These are phyloP conservation scores for Ictalurus punctatus DNA, from an alignment of 2,113 vertebrate species.

Conservation along the genomic window DNA sequence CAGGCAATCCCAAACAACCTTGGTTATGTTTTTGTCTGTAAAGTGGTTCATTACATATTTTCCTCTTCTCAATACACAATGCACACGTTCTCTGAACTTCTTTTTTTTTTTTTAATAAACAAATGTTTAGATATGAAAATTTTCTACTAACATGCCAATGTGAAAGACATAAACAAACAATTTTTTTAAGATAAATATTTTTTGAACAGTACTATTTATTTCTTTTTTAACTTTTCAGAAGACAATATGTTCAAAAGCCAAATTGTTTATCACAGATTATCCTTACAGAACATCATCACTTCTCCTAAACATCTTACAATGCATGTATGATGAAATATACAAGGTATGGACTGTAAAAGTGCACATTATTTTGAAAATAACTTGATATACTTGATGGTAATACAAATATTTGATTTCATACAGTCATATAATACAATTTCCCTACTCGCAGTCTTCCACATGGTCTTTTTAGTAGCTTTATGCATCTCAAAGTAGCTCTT, in stretches of 20 bases:
- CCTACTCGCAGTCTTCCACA: not conserved
- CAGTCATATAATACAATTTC: not conserved
- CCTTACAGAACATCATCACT: not conserved
- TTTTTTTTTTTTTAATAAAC: too few relatives aligned
- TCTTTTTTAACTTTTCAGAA: not conserved
- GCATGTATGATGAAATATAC: not conserved
- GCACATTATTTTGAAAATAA: not conserved
- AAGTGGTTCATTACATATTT: not conserved
- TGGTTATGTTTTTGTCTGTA: not conserved
- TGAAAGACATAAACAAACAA: not conserved
- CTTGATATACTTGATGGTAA: not conserved
- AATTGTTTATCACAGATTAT: not conserved
- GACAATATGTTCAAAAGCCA: not conserved
- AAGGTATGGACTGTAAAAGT: not conserved
- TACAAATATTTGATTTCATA: not conserved
- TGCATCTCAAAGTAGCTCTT: not conserved
- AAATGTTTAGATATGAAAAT: not conserved
- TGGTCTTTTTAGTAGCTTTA: not conserved
- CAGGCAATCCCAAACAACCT: not conserved
- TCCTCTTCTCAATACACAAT: not conserved
- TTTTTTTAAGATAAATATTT: not conserved
- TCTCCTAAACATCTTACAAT: not conserved
- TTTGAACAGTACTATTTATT: not conserved
- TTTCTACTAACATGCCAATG: not conserved
- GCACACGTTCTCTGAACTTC: not conserved